Base-by-base conservation (phyloP, 2,797 vertebrate species). In the Myripristis murdjan region DNA sequence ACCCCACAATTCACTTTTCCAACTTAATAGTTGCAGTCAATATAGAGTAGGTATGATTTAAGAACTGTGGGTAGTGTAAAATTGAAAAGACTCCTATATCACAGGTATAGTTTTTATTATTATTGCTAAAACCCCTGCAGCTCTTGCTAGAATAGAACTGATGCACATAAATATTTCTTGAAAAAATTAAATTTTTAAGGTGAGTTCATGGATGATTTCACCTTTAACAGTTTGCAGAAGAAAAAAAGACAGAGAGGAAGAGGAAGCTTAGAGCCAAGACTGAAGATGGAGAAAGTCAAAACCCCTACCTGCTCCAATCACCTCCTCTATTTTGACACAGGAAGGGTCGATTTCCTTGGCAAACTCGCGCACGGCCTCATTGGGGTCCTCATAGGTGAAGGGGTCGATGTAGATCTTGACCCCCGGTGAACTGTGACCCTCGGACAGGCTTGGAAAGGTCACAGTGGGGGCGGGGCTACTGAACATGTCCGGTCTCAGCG, bases 281-380 rank as follows among this genome's bases (percentile, higher is more conserved):
- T 7, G 3, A n/a, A 18, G 7, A 15, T 46, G 16, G 18, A 3
- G n/a, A 3, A 5, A 20, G 44, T 14, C 20, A 20, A 20, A 20
- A 28, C 3, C 2, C 12, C 20, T 93, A 98, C 97, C 97, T 95
- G 97, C 97, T 87, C 97, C 97, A 22, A 98, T 97, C 88, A 98
- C 97, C 83, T 98, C 97, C 85, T 98, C 97, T 43, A 98, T 98
- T 94, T 98, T 98, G 90, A 98, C 97, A 74, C 97, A 97, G 67
- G 97, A 97, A 4, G 97, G 96, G 35, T 98, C 97, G 0, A 98
- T 98, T 90, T 98, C 97, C 91, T 98, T 98, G 91, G 97, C 96
- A 0, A 98, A 98, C 85, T 98, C 97, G 8, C 95, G 93, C 44
- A 98, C 97, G 0, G 97, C 97, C 90, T 98, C 97, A 0, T 98